Evolutionary conservation across 2,888 invertebrate species (phyloP).

Genomic region (Nasonovia ribisnigri): DNA sequence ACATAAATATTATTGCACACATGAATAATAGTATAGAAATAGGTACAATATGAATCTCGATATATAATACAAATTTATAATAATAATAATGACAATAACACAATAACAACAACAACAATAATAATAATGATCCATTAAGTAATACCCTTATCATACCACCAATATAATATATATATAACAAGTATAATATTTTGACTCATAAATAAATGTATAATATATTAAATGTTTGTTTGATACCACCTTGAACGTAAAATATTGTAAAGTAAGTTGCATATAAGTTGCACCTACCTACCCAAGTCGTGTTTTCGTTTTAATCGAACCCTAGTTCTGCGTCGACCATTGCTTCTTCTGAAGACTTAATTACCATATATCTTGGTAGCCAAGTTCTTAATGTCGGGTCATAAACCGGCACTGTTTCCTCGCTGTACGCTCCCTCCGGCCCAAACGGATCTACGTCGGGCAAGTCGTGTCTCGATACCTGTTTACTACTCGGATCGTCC

Average conservation of each 20-base stretch:
- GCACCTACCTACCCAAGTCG: neutral
- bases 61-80: constrained; percentile 23
- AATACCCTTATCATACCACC: constrained; percentile 48
- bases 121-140: neutral
- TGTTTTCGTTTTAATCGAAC: constrained; percentile 66
- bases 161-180: constrained; percentile 12
- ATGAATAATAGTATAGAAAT: constrained; percentile 21
- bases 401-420: constrained; percentile 78
- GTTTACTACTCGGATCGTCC: constrained; percentile 77
- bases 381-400: constrained; percentile 77
- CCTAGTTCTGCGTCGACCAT: constrained; percentile 74
- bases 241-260: neutral
- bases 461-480: constrained; percentile 75
- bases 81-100: constrained; percentile 1
- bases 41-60: constrained; percentile 25
- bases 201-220: neutral
- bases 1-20: neutral
- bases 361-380: constrained; percentile 79
- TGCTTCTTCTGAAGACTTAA: constrained; percentile 78
- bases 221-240: constrained; percentile 10
- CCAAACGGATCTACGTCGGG: constrained; percentile 70
- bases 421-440: constrained; percentile 76
- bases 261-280: neutral
- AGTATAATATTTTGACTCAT: constrained; percentile 32
- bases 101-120: neutral